Evolutionary conservation across 2,113 vertebrate genomes (phyloP).

Genomic region (Brachypodius melanocephalos): DNA sequence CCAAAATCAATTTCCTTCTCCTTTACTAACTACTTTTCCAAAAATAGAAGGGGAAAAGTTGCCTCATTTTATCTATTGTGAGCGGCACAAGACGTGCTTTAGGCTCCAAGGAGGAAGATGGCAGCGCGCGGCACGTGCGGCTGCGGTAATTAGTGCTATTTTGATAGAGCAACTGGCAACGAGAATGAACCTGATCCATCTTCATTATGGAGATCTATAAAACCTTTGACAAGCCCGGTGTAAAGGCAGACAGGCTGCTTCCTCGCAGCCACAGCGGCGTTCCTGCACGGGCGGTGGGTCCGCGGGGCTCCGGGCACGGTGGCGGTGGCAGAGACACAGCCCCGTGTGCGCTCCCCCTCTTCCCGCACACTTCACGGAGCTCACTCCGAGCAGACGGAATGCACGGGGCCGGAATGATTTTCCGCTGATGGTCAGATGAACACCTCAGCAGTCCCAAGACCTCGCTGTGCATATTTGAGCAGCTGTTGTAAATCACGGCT

Average conservation of each 20-base stretch:
- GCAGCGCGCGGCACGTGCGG: neutral
- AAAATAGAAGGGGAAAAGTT: conserved; percentile 52
- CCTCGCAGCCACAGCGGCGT: rapidly evolving
- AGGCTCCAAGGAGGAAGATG: conserved; percentile 43
- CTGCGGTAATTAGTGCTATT: conserved; percentile 81
- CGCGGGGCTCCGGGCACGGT: neutral
- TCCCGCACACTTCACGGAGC: rapidly evolving
- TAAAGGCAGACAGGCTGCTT: neutral
- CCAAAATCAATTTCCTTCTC: conserved; percentile 73
- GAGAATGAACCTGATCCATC: conserved; percentile 22
- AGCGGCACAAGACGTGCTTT: conserved; percentile 42
- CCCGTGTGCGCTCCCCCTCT: neutral
- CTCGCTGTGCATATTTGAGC: neutral
- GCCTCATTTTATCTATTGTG: conserved; percentile 33
- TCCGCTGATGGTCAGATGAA: neutral
- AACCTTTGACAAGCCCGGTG: neutral
- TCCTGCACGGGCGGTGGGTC: rapidly evolving
- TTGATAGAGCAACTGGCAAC: conserved; percentile 73
- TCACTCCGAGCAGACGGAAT: rapidly evolving
- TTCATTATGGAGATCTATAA: neutral
- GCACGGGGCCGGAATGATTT: rapidly evolving
- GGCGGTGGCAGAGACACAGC: neutral
- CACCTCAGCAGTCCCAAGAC: neutral
- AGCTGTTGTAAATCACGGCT: neutral
- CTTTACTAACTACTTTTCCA: conserved; percentile 58